phyloP scores from a whole-genome alignment of 2,888 invertebrate genomes.

The Ormyrus thymus region DNA sequence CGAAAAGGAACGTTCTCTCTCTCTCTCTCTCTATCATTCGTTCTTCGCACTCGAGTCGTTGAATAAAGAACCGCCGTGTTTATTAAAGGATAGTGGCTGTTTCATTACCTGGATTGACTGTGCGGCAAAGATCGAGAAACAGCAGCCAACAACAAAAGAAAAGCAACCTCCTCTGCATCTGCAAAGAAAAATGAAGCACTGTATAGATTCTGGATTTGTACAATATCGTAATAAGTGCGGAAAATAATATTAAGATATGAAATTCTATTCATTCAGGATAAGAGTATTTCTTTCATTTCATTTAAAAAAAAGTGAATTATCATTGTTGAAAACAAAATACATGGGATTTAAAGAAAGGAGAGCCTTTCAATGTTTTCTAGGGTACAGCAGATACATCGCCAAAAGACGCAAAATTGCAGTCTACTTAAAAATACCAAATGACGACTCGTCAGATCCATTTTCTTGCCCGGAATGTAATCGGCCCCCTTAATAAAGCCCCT shows the following conservation, averaged over 20 bases:
- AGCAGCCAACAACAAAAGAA: slow-evolving; percentile 73
- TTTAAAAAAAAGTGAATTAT: too few relatives aligned
- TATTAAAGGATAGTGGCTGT: slow-evolving; percentile 32
- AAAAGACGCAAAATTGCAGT: too few relatives aligned
- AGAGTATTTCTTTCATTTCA: too few relatives aligned
- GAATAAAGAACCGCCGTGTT: slow-evolving; percentile 17
- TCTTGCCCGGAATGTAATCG: too few relatives aligned
- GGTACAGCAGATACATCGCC: too few relatives aligned
- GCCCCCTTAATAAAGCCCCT: too few relatives aligned
- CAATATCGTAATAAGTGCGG: too few relatives aligned
- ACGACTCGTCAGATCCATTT: too few relatives aligned
- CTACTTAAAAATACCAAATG: too few relatives aligned
- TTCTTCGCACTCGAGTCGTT: background rate
- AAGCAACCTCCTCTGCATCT: slow-evolving; percentile 74
- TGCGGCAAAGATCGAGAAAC: slow-evolving; percentile 73
- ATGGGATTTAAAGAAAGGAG: background rate
- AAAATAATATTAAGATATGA: too few relatives aligned
- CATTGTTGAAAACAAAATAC: too few relatives aligned
- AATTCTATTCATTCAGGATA: too few relatives aligned
- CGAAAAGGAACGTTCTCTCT: slow-evolving; percentile 12
- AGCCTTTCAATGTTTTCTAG: background rate
- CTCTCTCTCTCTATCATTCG: background rate
- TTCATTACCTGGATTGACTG: slow-evolving; percentile 73
- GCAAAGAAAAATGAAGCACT: slow-evolving; percentile 57
- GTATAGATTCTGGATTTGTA: background rate